Evolutionary conservation across 2,888 invertebrate genomes (phyloP).

Genomic region (Mycalesis mineus): DNA sequence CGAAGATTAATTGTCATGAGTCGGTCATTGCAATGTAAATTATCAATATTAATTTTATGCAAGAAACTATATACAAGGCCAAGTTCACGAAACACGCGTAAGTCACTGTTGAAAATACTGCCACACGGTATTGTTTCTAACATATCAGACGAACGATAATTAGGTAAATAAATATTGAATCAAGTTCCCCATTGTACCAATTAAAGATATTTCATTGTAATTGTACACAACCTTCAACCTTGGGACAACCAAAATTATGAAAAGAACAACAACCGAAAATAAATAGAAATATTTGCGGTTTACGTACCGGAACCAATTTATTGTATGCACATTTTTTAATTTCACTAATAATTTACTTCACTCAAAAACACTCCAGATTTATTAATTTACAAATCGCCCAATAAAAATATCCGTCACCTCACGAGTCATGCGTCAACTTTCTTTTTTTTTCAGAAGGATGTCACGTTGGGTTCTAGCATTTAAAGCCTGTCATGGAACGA

Average conservation of each 20-base stretch:
- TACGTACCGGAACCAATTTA: conserved; percentile 29
- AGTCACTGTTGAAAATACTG: conserved; percentile 29
- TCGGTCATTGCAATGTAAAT: conserved; percentile 46
- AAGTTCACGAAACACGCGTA: conserved; percentile 49
- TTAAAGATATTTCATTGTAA: conserved; percentile 48
- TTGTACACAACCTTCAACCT: conserved; percentile 62
- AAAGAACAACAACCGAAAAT: conserved; percentile 27
- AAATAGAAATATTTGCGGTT: conserved; percentile 12
- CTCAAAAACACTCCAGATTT: conserved; percentile 25
- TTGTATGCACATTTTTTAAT: conserved; percentile 16
- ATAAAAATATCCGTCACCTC: conserved; percentile 34
- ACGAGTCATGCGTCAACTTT: conserved; percentile 33
- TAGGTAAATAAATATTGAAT: conserved; percentile 52
- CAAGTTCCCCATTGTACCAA: conserved; percentile 50
- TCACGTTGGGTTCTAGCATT: neutral
- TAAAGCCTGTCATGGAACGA: neutral
- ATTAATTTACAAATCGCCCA: conserved; percentile 30
- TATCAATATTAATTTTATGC: conserved; percentile 41
- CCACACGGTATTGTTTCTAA: conserved; percentile 37
- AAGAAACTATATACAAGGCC: conserved; percentile 56
- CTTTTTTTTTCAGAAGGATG: neutral
- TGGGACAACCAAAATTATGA: conserved; percentile 45
- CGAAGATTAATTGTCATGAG: conserved; percentile 42
- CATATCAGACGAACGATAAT: conserved; percentile 54
- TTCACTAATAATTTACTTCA: conserved; percentile 12